Evolutionary conservation across 64 coral and sea anemone genomes (phyloP), one percentile per base, ranked within the genome.

Genomic region (Cladopsammia gracilis): DNA sequence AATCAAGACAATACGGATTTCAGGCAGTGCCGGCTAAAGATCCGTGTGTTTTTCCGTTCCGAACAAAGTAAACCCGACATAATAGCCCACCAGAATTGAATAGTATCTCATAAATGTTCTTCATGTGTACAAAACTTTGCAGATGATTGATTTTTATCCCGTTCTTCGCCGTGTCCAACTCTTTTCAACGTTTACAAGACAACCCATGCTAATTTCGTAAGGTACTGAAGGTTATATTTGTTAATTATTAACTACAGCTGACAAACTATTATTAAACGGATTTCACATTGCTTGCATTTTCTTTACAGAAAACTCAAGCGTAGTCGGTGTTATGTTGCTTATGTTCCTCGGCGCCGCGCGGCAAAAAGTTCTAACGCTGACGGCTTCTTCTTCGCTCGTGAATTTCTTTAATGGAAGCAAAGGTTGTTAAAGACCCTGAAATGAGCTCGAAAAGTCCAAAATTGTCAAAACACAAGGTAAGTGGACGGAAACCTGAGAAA

Each of bases 221-320:
- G 73, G 3, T 9, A 77, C 48, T 24, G 49, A 3, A 54, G 2
- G 26, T 83, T n/a, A 46, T 49, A 12, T 48, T 43, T 83, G 80
- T 83, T 66, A 84, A 67, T 84, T 5, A 68, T 84, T 82, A 82
- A 82, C 78, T 59, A 15, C 58, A 67, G 9, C 16, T 24, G 13
- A 34, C 25, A 42, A 48, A 66, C 22, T 22, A 19, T 67, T 14
- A 22, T 75, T 9, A 49, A n/a, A 48, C 62, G 80, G 58, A 67
- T 23, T 67, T 84, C 58, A 50, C 80, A 84, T 84, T 48, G 80
- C 46, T 66, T 22, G 80, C 44, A 84, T 84, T 46, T 64, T 84
- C 43, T 50, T 50, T 24, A 43, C 16, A 52, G 80, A 62, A 84
- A 84, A 15, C 47, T 18, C 5, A 68, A 23, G 60, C 3, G 79